phyloP scores from a whole-genome alignment of 1,140 invertebrate genomes.

The Trissolcus basalis region DNA sequence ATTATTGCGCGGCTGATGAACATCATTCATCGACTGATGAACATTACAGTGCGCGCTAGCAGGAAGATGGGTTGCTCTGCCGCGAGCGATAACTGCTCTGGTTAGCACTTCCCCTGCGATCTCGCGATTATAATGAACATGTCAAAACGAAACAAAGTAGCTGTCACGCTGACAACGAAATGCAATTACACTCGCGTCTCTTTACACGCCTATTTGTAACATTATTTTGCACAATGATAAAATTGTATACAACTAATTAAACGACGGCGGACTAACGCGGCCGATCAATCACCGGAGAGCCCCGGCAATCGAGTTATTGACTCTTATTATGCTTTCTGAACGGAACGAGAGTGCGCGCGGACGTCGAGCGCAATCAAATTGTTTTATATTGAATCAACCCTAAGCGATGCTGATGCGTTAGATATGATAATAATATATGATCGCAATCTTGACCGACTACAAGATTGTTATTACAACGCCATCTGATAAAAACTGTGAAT shows the following conservation, averaged over 20 bases:
- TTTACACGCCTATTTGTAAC: conserved; percentile 44
- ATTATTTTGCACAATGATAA: conserved; percentile 31
- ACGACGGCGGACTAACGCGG: conserved; percentile 10
- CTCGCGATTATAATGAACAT: conserved; percentile 51
- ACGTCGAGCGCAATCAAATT: not conserved
- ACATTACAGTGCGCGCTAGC: conserved; percentile 30
- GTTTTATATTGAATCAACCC: not conserved
- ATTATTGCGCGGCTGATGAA: conserved; percentile 48
- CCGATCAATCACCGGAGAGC: conserved; percentile 7
- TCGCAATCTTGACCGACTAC: no score
- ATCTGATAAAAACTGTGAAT: no score
- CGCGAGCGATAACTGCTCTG: conserved; percentile 48
- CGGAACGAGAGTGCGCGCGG: not conserved
- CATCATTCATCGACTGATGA: conserved; percentile 49
- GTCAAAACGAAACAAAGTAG: conserved; percentile 59
- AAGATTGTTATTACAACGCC: no score
- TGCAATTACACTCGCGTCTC: conserved; percentile 35
- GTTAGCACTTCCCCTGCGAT: conserved; percentile 43
- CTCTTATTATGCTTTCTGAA: not conserved
- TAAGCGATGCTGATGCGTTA: not conserved
- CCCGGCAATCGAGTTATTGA: not conserved
- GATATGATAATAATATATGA: no score
- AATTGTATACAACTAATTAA: conserved; percentile 38
- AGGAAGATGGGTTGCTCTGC: conserved; percentile 40
- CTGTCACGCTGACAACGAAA: conserved; percentile 42